Evolutionary conservation across 2,113 vertebrate species (phyloP).

Genomic region (Urocynchramus pylzowi): DNA sequence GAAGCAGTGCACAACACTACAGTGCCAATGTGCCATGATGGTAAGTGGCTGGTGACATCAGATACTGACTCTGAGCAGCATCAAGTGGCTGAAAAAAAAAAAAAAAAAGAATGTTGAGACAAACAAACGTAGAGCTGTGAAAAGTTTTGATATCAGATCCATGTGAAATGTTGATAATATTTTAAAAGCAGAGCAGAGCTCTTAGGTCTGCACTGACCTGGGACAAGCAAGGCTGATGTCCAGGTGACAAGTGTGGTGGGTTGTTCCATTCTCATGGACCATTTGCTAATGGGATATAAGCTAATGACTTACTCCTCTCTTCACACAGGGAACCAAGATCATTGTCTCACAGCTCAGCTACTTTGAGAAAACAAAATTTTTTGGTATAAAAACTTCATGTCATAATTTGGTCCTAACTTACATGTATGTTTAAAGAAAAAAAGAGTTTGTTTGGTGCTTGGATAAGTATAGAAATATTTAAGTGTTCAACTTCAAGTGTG

Average conservation of each 20-base stretch:
- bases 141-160: neutral
- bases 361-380: neutral
- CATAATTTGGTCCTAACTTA: neutral
- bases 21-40: neutral
- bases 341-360: neutral
- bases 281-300: neutral
- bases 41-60: neutral
- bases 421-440: neutral
- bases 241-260: neutral
- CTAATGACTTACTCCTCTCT: neutral
- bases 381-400: neutral
- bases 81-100: too few species aligned
- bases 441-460: neutral
- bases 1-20: neutral
- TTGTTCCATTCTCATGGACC: neutral
- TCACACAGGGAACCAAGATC: neutral
- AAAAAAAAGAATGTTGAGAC: too few species aligned
- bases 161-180: neutral
- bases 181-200: neutral
- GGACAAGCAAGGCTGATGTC: neutral
- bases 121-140: neutral
- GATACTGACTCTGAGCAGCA: neutral
- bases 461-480: neutral
- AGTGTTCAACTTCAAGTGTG: neutral
- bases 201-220: neutral